phyloP scores from a whole-genome alignment of 2,888 invertebrate genomes.

The Nomada fucata region DNA sequence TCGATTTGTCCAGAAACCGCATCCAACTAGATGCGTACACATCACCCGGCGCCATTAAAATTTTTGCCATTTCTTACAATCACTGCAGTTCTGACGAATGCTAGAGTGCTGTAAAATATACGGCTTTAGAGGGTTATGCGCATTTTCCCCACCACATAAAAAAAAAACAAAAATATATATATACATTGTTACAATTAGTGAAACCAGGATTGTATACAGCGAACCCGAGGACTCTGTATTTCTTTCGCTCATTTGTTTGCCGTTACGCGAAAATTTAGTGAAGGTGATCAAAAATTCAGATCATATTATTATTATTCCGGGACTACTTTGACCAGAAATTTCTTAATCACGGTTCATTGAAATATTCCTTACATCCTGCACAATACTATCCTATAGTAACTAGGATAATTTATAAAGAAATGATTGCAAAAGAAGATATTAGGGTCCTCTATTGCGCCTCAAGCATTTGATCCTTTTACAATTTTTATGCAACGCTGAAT shows the following conservation, averaged over 20 bases:
- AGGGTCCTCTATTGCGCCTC: conserved; percentile 45
- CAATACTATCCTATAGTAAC: too few relatives aligned
- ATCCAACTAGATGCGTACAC: conserved; percentile 54
- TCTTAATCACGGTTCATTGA: neutral
- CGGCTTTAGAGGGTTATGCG: conserved; percentile 82
- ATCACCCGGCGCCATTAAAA: conserved; percentile 57
- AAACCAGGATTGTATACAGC: conserved; percentile 72
- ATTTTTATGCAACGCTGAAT: conserved; percentile 73
- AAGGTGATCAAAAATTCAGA: too few relatives aligned
- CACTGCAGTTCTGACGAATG: conserved; percentile 80
- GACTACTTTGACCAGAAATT: too few relatives aligned
- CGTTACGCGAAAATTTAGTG: too few relatives aligned
- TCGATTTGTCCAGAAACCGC: conserved; percentile 54
- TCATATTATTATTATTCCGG: too few relatives aligned
- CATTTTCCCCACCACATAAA: conserved; percentile 74
- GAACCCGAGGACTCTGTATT: conserved; percentile 67
- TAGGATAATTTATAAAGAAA: neutral
- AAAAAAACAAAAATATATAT: conserved; percentile 48
- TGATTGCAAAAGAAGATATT: conserved; percentile 25
- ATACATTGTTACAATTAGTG: conserved; percentile 42
- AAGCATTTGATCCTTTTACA: conserved; percentile 63
- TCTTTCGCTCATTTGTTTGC: conserved; percentile 42
- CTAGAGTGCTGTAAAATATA: conserved; percentile 84
- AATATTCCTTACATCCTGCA: too few relatives aligned
- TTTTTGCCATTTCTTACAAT: conserved; percentile 71